These are phyloP conservation scores for Geococcyx californianus DNA, from an alignment of 2,113 vertebrate species.

Conservation along the genomic window DNA sequence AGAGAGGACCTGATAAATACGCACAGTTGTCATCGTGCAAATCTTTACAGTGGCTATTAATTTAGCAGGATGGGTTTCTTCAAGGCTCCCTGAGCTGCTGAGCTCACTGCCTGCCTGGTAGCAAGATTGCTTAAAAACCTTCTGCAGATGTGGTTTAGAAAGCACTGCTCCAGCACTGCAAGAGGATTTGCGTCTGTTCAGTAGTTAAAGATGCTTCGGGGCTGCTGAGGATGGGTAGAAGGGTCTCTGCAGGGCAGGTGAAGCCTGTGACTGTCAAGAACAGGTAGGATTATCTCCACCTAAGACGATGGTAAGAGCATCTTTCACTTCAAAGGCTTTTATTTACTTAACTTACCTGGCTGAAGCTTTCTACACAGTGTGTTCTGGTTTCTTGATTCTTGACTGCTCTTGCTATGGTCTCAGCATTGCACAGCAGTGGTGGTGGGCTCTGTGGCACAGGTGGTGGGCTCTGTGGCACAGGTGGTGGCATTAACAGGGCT, in stretches of 20 bases:
- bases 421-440: rapidly evolving
- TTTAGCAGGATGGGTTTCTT: neutral
- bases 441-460: neutral
- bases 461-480: no score
- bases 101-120: neutral
- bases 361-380: neutral
- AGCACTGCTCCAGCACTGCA: neutral
- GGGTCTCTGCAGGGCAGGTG: neutral
- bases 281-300: neutral
- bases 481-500: rapidly evolving
- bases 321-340: neutral
- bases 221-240: neutral
- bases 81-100: neutral
- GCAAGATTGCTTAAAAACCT: conserved; percentile 1
- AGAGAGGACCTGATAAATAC: neutral
- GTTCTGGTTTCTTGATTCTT: neutral
- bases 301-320: neutral
- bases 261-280: neutral
- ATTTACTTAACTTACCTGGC: neutral
- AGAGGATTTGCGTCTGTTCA: neutral
- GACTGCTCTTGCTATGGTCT: neutral
- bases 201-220: neutral
- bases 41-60: neutral
- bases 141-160: neutral
- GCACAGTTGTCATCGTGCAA: neutral